phyloP scores from a whole-genome alignment of 2,797 vertebrate genomes.

The Otolemur crassicaudatus region DNA sequence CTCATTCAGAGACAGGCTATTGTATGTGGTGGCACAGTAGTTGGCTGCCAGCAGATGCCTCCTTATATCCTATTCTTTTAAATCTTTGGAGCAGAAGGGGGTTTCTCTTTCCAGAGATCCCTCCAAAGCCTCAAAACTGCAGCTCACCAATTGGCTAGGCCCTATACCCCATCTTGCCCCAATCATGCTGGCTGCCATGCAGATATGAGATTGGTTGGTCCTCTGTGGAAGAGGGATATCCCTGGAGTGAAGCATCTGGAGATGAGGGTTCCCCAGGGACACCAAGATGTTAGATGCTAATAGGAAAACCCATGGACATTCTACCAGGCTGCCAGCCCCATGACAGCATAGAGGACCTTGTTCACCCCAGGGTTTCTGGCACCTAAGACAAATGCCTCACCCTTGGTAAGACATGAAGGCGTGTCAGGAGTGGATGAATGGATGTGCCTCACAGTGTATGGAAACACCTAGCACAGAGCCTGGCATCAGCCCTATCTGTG shows the following conservation, averaged over 20 bases:
- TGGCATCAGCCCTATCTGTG: rapidly evolving
- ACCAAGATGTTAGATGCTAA: not conserved
- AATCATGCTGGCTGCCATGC: not conserved
- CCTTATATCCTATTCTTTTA: not conserved
- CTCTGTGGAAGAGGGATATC: not conserved
- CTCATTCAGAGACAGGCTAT: not conserved
- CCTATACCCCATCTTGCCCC: not conserved
- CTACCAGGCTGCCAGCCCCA: not conserved
- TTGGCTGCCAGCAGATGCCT: not conserved
- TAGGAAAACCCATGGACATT: not conserved
- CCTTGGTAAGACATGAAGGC: rapidly evolving
- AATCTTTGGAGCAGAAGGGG: not conserved
- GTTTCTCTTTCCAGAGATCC: not conserved
- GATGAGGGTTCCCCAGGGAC: not conserved
- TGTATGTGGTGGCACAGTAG: not conserved
- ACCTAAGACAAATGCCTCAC: not conserved
- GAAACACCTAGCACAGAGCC: not conserved
- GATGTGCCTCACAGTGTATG: rapidly evolving
- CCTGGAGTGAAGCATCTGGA: not conserved
- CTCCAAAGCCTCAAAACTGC: not conserved
- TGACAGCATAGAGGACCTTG: not conserved
- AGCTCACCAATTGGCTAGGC: not conserved
- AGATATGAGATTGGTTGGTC: not conserved
- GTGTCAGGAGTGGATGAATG: not conserved
- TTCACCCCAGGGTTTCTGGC: not conserved